Evolutionary conservation across 2,113 vertebrate genomes (phyloP).

Genomic region (Pagrus major): DNA sequence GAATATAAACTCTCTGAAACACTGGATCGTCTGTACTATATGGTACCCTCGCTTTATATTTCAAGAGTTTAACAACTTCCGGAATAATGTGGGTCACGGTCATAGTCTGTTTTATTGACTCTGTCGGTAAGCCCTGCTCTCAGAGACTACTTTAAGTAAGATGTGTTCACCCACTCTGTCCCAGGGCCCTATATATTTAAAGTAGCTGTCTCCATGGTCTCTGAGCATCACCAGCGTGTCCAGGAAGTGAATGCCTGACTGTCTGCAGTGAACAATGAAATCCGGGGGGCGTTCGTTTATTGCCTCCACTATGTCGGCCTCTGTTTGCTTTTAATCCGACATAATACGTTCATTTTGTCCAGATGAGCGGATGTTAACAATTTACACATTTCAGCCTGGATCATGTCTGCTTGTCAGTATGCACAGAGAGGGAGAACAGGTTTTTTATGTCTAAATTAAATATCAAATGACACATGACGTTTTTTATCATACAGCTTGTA

Average conservation of each 20-base stretch:
- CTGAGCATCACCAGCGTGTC: conserved; percentile 43
- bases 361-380: conserved; percentile 12
- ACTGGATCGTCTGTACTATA: not conserved
- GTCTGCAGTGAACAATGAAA: conserved; percentile 49
- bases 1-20: not conserved
- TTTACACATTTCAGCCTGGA: conserved; percentile 1
- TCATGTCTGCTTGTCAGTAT: not conserved
- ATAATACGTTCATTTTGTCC: conserved; percentile 50
- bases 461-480: not conserved
- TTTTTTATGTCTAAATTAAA: not conserved
- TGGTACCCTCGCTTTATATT: not conserved
- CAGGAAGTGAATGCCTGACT: conserved; percentile 51
- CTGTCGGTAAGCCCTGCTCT: conserved; percentile 17
- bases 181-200: conserved; percentile 43
- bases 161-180: conserved; percentile 20
- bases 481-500: not conserved
- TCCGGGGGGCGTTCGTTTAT: conserved; percentile 43
- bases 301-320: conserved; percentile 8
- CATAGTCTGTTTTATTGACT: conserved; percentile 28
- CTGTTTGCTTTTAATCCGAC: conserved; percentile 68
- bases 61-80: not conserved
- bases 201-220: conserved; percentile 45
- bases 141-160: conserved; percentile 12
- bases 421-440: not conserved
- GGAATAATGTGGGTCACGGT: not conserved